Evolutionary conservation across 2,113 vertebrate genomes (phyloP), one percentile per base, ranked within the genome.

Genomic region (Cisticola juncidis): DNA sequence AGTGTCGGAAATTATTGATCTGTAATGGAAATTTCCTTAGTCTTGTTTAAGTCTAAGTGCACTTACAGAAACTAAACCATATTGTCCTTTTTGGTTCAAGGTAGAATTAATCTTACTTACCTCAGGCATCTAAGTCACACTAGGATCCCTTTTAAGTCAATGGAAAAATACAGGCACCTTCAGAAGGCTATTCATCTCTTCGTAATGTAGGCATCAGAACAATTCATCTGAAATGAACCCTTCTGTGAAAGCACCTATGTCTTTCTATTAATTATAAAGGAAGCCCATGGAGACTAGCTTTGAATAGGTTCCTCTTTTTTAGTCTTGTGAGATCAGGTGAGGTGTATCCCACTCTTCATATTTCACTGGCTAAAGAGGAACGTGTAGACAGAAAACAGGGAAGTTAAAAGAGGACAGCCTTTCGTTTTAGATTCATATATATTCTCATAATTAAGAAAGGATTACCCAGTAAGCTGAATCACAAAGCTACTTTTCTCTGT

Each of bases 201-300:
- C 72, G 64, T 83, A 80, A 83, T 70, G 72, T 40, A 96, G 38
- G 33, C 64, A 93, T 86, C 88, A 86, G 92, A 88, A 83, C 25
- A 83, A 66, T 53, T 88, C 64, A 81, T 92, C 47, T 84, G 74
- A 88, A 88, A 92, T 54, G 72, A 93, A 74, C 80, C 80, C 80
- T 93, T 93, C 91, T 95, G 76, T 70, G 72, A 86, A 77, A 29
- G 45, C 62, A 86, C 33, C 76, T 88, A 18, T 86, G 72, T 71
- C 72, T 74, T 81, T 90, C 88, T 92, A 90, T 93, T 96, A 84
- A 91, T 97, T 90, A 92, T 83, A 93, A 90, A 86, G 72, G 51
- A 86, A 92, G 56, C 88, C 86, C 66, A 68, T 0, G 0, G 95
- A 86, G 54, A 78, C 51, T 24, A 9, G 6, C 56, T 95, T 88